Conservation (phyloP, 1,140 invertebrate species). For the Olivierus martensii region DNA sequence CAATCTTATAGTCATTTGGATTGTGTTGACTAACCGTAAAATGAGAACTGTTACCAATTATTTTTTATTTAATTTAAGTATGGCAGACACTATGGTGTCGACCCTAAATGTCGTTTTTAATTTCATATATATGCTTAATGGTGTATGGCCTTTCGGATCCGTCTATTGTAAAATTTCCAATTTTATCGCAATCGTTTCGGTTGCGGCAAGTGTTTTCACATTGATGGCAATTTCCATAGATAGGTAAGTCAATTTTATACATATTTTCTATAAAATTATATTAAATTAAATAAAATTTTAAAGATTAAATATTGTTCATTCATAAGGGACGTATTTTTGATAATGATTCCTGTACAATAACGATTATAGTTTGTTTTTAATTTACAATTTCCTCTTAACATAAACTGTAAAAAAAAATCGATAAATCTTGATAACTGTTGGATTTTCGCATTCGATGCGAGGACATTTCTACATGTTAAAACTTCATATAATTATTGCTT, state of each 20-base stretch:
- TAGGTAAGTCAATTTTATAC: conserved; percentile 16
- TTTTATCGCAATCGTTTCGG: conserved; percentile 80
- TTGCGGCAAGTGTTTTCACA: conserved; percentile 42
- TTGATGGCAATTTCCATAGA: conserved; percentile 23
- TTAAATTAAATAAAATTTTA: no score
- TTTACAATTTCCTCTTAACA: no score
- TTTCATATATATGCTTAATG: conserved; percentile 81
- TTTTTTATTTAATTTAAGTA: conserved; percentile 84
- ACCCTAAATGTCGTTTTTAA: conserved; percentile 87
- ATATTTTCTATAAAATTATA: no score
- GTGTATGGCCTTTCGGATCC: conserved; percentile 84
- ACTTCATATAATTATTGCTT: no score
- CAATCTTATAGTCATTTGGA: conserved; percentile 90
- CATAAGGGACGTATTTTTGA: no score
- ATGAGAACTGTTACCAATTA: conserved; percentile 95
- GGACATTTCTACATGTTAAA: no score
- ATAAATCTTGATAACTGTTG: no score
- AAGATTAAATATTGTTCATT: no score
- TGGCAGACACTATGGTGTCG: conserved; percentile 83
- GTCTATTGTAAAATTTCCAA: conserved; percentile 88
- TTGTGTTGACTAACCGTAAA: conserved; percentile 59
- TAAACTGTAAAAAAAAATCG: no score
- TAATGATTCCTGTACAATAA: no score
- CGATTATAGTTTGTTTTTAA: no score
- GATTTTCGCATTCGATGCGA: no score